phyloP scores from a whole-genome alignment of 2,113 vertebrate species.

The Barnardius zonarius region DNA sequence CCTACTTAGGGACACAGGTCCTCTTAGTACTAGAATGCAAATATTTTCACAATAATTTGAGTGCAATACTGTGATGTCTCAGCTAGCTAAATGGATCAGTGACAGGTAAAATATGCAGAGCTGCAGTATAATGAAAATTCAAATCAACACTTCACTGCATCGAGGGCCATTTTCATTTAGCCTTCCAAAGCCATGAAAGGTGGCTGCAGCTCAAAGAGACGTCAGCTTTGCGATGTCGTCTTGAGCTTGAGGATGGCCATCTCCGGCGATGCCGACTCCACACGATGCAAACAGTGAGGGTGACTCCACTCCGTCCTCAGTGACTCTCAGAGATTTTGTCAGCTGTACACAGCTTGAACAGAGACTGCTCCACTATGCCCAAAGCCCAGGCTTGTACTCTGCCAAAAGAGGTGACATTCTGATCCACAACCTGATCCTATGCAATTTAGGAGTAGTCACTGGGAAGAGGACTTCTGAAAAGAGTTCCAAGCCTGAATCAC shows the following conservation, averaged over 20 bases:
- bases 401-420: background rate
- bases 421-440: background rate
- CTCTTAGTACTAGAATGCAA: slow-evolving; percentile 71
- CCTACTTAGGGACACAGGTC: slow-evolving; percentile 62
- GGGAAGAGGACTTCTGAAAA: background rate
- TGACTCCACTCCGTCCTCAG: background rate
- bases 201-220: background rate
- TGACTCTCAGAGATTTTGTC: background rate
- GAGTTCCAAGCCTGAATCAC: background rate
- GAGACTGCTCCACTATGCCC: background rate
- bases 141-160: slow-evolving; percentile 13
- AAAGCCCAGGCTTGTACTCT: background rate
- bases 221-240: background rate
- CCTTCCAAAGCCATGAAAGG: background rate
- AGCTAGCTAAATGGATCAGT: slow-evolving; percentile 76
- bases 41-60: slow-evolving; percentile 66
- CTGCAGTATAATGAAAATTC: slow-evolving; percentile 65
- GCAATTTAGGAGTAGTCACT: slow-evolving; percentile 28
- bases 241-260: background rate
- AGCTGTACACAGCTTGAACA: background rate
- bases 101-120: slow-evolving; percentile 73
- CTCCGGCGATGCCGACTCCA: background rate
- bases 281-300: background rate
- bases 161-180: background rate
- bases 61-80: slow-evolving; percentile 73